phyloP scores from a whole-genome alignment of 2,113 vertebrate genomes.

The Rhinogobius similis region DNA sequence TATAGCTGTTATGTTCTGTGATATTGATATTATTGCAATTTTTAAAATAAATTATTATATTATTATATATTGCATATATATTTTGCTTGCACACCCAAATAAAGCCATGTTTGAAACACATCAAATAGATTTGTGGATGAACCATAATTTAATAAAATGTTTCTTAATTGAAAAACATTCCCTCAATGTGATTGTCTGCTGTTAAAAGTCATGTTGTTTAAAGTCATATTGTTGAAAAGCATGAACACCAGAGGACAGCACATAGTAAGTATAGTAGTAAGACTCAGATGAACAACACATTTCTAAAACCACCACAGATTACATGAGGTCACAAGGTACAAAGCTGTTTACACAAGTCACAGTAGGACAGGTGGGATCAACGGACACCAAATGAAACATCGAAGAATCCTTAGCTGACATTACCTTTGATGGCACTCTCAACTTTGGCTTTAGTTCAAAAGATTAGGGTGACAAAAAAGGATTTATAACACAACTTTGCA shows the following conservation, averaged over 20 bases:
- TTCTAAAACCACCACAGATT: conserved; percentile 19
- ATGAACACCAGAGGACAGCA: background rate
- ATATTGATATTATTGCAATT: too few species aligned
- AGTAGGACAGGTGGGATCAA: conserved; percentile 19
- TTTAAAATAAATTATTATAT: too few species aligned
- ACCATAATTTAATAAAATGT: too few species aligned
- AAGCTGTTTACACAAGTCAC: conserved; percentile 13
- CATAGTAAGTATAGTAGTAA: background rate
- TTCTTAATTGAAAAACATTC: too few species aligned
- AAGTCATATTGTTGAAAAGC: too few species aligned
- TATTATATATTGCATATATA: too few species aligned
- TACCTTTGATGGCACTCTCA: conserved; percentile 87
- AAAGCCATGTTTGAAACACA: too few species aligned
- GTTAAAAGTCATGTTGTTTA: too few species aligned
- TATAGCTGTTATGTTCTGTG: too few species aligned
- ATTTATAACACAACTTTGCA: background rate
- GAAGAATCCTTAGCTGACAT: conserved; percentile 39
- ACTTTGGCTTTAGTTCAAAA: conserved; percentile 82
- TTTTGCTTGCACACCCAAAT: too few species aligned
- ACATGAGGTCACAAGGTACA: background rate
- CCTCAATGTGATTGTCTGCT: too few species aligned
- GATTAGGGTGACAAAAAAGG: conserved; percentile 30
- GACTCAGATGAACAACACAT: background rate
- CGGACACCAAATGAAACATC: conserved; percentile 49
- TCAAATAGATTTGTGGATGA: too few species aligned